Conservation (phyloP, 2,797 vertebrate species). For the Calcarius lapponicus region DNA sequence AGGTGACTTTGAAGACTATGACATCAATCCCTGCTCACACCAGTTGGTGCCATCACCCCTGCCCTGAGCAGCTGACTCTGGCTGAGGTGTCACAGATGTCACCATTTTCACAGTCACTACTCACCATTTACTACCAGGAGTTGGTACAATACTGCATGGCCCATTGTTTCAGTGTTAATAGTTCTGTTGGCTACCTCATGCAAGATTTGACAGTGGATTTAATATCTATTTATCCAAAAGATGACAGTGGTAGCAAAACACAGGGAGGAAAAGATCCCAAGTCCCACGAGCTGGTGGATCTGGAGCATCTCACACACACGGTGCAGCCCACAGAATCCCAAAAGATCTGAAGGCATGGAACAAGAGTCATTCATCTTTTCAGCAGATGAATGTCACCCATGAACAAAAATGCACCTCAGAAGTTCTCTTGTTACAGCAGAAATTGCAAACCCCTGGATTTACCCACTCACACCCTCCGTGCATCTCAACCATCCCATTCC, state of each 20-base stretch:
- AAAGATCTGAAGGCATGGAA: neutral
- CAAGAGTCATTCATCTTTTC: neutral
- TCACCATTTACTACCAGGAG: neutral
- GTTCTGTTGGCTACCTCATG: neutral
- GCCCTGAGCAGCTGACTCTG: neutral
- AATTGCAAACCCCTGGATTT: neutral
- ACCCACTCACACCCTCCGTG: neutral
- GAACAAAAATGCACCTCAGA: neutral
- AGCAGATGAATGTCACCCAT: neutral
- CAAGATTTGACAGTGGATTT: neutral
- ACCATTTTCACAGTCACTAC: neutral
- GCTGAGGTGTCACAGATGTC: neutral
- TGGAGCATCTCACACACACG: neutral
- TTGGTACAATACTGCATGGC: neutral
- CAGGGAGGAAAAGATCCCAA: neutral
- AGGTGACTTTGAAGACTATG: neutral
- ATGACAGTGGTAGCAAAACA: neutral
- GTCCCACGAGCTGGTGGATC: neutral
- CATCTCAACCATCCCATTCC: rapidly evolving
- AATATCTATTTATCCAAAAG: neutral
- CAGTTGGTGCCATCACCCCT: neutral
- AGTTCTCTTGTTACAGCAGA: neutral
- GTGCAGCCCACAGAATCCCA: neutral
- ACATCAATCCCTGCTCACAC: neutral
- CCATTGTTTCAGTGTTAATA: neutral